Percentiles rank a stretch among this genome's conserved stretches.
phyloP scores from a whole-genome alignment of 2,113 vertebrate species.

The Leucoraja erinaceus region DNA sequence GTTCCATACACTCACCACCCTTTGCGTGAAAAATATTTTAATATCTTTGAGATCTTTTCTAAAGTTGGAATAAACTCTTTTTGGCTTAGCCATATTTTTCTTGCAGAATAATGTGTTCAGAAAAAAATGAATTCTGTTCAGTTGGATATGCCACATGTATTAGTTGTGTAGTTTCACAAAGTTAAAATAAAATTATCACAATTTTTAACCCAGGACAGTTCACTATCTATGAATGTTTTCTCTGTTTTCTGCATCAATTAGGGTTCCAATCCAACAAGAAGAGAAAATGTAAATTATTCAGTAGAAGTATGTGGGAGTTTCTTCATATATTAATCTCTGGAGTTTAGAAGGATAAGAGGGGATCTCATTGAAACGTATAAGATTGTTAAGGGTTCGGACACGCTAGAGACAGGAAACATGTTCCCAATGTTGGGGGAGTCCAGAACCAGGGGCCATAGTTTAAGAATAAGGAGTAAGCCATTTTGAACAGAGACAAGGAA shows the following conservation, averaged over 20 bases:
- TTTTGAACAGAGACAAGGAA: no score
- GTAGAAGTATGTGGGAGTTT: no score
- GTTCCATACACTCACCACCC: no score
- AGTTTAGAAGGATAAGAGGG: no score
- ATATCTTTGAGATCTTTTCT: not conserved
- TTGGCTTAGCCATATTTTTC: not conserved
- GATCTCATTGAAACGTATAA: no score
- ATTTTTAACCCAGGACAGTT: not conserved
- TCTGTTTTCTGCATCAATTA: not conserved
- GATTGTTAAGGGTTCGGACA: no score
- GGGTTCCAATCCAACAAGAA: not conserved
- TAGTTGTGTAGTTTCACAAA: not conserved
- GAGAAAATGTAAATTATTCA: not conserved
- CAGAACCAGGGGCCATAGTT: no score
- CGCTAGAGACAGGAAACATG: no score
- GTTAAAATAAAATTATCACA: not conserved
- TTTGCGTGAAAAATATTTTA: not conserved
- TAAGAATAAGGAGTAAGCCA: no score
- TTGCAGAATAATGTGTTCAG: not conserved
- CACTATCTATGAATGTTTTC: not conserved
- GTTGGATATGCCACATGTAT: not conserved
- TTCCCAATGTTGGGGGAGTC: no score
- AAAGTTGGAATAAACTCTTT: not conserved
- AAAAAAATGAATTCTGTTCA: not conserved
- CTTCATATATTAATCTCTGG: no score